phyloP scores from a whole-genome alignment of 1,140 invertebrate genomes.

The Venustaconcha ellipsiformis region DNA sequence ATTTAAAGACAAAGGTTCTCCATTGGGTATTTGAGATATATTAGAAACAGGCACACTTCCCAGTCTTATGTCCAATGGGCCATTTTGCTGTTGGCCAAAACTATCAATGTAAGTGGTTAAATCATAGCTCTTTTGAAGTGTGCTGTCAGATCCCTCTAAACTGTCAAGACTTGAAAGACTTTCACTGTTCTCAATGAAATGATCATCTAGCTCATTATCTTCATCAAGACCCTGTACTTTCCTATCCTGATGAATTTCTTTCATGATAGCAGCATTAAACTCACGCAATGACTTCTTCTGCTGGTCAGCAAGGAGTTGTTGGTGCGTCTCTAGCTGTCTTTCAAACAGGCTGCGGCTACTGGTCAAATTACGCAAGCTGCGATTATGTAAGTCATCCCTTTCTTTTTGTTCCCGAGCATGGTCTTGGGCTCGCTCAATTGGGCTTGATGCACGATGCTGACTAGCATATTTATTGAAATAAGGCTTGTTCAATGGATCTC shows the following conservation, averaged over 20 bases:
- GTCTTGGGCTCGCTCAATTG: neutral
- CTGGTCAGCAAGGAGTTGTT: constrained; percentile 48
- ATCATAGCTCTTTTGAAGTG: constrained; percentile 27
- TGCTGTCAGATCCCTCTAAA: constrained; percentile 39
- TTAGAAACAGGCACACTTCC: no score
- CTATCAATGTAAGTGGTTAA: constrained; percentile 14
- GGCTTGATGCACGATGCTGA: neutral
- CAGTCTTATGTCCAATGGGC: no score
- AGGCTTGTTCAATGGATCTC: constrained; percentile 36
- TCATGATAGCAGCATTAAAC: constrained; percentile 51
- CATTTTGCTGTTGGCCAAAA: no score
- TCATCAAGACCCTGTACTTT: constrained; percentile 17
- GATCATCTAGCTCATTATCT: constrained; percentile 5
- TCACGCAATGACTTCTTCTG: constrained; percentile 51
- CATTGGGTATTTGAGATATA: no score
- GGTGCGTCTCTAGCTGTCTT: constrained; percentile 55
- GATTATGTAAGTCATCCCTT: constrained; percentile 45
- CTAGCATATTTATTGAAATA: constrained; percentile 37
- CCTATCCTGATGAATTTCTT: constrained; percentile 48
- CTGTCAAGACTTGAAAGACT: constrained; percentile 57
- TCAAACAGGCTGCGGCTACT: constrained; percentile 58
- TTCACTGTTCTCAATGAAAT: constrained; percentile 25
- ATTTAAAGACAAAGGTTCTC: no score
- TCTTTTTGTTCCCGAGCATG: constrained; percentile 13
- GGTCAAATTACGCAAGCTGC: constrained; percentile 51